Conservation (phyloP, 2,888 invertebrate species). For the Lithophane socia region DNA sequence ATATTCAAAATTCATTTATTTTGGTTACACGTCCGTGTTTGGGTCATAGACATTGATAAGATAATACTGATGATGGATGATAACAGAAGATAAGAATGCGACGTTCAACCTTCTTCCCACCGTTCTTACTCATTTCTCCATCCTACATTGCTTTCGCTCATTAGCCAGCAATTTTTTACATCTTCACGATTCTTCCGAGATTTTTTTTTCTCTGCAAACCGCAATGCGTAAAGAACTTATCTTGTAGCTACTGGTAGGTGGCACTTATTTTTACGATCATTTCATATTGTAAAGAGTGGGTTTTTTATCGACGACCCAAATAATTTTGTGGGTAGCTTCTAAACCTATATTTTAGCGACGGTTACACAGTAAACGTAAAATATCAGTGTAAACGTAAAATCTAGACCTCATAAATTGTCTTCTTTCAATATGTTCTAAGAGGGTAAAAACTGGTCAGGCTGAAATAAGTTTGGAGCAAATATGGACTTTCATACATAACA, state of each 20-base stretch:
- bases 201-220: background rate
- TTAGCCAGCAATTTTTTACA: background rate
- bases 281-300: slow-evolving; percentile 9
- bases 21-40: too few species aligned
- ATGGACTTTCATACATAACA: too few species aligned
- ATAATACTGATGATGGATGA: too few species aligned
- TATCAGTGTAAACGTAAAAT: slow-evolving; percentile 17
- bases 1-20: too few species aligned
- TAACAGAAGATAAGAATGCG: background rate
- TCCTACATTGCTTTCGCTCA: background rate
- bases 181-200: background rate
- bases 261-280: slow-evolving; percentile 21
- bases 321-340: background rate
- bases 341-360: slow-evolving; percentile 13
- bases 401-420: slow-evolving; percentile 12
- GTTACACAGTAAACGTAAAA: too few species aligned
- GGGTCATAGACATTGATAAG: too few species aligned
- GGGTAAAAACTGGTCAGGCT: background rate
- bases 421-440: background rate
- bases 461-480: background rate
- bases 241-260: background rate
- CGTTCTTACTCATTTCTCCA: background rate
- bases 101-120: background rate
- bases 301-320: slow-evolving; percentile 31
- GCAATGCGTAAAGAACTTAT: slow-evolving; percentile 7